A percentile compares a stretch with the other conserved stretches of the same genome.
Conservation (phyloP, 2,113 vertebrate species). For the Syngnathoides biaculeatus region DNA sequence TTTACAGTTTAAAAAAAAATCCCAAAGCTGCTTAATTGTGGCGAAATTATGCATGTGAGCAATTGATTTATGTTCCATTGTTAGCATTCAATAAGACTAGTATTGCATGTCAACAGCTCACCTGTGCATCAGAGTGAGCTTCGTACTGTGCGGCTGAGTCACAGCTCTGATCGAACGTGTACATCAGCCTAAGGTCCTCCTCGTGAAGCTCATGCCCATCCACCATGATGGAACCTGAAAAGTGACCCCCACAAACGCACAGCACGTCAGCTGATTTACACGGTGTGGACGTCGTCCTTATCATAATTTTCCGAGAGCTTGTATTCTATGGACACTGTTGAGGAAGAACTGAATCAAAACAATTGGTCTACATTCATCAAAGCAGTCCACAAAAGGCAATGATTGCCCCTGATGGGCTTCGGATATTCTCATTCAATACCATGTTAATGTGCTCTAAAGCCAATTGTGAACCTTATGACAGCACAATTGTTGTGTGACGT, state of each 20-base stretch:
- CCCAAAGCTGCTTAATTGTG: no score
- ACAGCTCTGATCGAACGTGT: constrained; percentile 82
- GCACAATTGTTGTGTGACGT: background rate
- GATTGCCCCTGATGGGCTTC: background rate
- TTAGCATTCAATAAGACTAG: background rate
- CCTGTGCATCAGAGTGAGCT: constrained; percentile 92
- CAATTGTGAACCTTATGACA: background rate
- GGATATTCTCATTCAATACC: constrained; percentile 2
- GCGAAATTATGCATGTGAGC: no score
- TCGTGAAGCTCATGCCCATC: constrained; percentile 87
- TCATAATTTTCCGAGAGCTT: background rate
- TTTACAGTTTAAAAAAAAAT: no score
- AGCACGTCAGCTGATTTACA: background rate
- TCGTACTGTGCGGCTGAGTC: constrained; percentile 81
- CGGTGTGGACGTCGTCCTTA: background rate
- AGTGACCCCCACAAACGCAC: background rate
- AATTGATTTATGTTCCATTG: no score
- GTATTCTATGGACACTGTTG: background rate
- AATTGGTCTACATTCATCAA: constrained; percentile 2
- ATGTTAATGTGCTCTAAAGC: background rate
- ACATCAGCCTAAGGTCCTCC: constrained; percentile 90
- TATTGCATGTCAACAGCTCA: constrained; percentile 42
- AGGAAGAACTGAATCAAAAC: constrained; percentile 9
- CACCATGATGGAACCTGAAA: constrained; percentile 82
- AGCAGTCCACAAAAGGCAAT: background rate